Evolutionary conservation across 2,113 vertebrate species (phyloP).

Genomic region (Heloderma charlesbogerti): DNA sequence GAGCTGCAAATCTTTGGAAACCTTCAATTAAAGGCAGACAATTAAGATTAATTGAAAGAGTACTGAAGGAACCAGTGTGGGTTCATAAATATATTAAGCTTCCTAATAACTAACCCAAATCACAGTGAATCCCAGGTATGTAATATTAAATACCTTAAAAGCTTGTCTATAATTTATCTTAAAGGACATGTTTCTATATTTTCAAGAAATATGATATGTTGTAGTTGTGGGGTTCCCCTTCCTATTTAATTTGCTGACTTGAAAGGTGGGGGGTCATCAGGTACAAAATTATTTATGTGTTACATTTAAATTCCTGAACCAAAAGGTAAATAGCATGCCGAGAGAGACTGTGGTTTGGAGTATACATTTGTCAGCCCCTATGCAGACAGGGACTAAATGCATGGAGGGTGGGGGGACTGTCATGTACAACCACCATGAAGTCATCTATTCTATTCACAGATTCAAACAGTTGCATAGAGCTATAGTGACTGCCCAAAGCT

Average conservation of each 20-base stretch:
- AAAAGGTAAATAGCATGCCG: neutral
- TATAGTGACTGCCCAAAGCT: no score
- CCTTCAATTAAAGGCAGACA: slow-evolving; percentile 54
- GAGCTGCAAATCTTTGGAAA: slow-evolving; percentile 54
- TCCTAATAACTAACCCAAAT: neutral
- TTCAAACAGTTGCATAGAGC: no score
- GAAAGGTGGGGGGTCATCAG: neutral
- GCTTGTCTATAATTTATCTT: neutral
- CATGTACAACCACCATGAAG: no score
- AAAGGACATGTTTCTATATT: neutral
- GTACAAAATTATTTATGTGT: neutral
- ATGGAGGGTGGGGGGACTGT: no score
- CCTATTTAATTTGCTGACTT: neutral
- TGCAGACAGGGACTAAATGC: no score
- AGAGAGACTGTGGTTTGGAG: no score
- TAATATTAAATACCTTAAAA: neutral
- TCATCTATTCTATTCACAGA: no score
- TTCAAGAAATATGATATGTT: neutral
- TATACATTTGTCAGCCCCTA: no score
- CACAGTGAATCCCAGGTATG: neutral
- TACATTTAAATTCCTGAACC: neutral
- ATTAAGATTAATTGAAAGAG: slow-evolving; percentile 52
- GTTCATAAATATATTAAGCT: slow-evolving; percentile 22
- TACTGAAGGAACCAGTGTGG: slow-evolving; percentile 45
- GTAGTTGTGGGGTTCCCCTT: accelerated